Base-by-base conservation (phyloP, 2,797 vertebrate species). In the Eulemur mongoz region DNA sequence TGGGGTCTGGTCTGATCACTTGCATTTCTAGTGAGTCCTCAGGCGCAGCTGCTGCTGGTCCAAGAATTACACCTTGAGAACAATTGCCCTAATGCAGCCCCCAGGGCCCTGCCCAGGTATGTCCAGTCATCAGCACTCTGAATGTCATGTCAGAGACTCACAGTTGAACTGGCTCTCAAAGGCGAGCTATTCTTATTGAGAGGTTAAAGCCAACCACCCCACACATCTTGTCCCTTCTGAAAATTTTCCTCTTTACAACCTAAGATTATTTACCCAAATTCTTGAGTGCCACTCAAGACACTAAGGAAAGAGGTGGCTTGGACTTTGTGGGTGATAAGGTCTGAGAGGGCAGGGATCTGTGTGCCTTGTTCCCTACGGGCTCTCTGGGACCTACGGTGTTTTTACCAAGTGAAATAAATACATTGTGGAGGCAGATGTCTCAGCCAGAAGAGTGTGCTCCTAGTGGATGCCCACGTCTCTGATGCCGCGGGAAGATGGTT, bases 51-150 rank as follows among this genome's bases (percentile, higher is more conserved):
- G 17, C 57, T 5, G n/a, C 7, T 7, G 2, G 1, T 11, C 38
- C 61, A 59, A 9, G 61, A 63, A 50, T 40, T 54, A 3, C 10
- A 3, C 45, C 35, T 40, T 7, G 70, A 83, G 75, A 65, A 61
- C 15, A 20, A 17, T 14, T 0, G 3, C 5, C 18, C 69, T 18
- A 30, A 27, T 4, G 30, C 17, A 20, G 35, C 35, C 5, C 50
- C 0, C 0, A 0, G 43, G n/a, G 18, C n/a, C n/a, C 50, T 27
- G 30, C 20, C 23, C 67, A 9, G 18, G 11, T 17, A 1, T 14
- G 0, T 43, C 35, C 48, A n/a, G 8, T 9, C 4, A 38, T 50
- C 40, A 54, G 25, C 9, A 1, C 43, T 27, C 70, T n/a, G 70
- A 48, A 30, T 40, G 22, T 45, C 59, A 23, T 59, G 9, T 50